Conservation (phyloP, 2,888 invertebrate species). For the Yponomeuta plumbellus region DNA sequence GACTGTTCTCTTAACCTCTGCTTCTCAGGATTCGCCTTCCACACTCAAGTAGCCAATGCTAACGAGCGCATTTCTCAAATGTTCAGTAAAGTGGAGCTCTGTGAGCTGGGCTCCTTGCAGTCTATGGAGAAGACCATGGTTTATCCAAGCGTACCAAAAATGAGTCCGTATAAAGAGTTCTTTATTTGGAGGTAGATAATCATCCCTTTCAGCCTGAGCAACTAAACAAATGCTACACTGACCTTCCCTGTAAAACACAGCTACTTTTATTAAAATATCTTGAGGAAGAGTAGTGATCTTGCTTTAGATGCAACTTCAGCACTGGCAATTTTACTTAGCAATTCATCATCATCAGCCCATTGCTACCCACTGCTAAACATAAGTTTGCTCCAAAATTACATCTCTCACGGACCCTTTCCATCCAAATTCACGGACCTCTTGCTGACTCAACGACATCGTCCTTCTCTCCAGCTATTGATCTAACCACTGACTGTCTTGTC, state of each 20-base stretch:
- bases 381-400: neutral
- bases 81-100: constrained; percentile 60
- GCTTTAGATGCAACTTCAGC: too few relatives aligned
- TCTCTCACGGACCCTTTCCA: neutral
- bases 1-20: too few relatives aligned
- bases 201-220: neutral
- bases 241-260: neutral
- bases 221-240: neutral
- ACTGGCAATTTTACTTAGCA: neutral
- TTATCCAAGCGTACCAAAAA: constrained; percentile 41
- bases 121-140: constrained; percentile 42
- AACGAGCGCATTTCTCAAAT: constrained; percentile 53
- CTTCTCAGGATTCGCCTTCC: constrained; percentile 63
- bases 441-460: neutral
- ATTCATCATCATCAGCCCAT: neutral
- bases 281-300: too few relatives aligned
- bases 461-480: neutral
- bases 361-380: neutral
- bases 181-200: constrained; percentile 50
- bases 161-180: constrained; percentile 60
- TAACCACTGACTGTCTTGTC: too few relatives aligned
- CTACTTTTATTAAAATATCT: too few relatives aligned
- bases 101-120: constrained; percentile 58
- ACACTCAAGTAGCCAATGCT: constrained; percentile 61
- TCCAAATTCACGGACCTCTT: neutral